A percentile compares a stretch with the other conserved stretches of the same genome.
Conservation (phyloP, 2,797 vertebrate species). For the Chiroxiphia lanceolata region DNA sequence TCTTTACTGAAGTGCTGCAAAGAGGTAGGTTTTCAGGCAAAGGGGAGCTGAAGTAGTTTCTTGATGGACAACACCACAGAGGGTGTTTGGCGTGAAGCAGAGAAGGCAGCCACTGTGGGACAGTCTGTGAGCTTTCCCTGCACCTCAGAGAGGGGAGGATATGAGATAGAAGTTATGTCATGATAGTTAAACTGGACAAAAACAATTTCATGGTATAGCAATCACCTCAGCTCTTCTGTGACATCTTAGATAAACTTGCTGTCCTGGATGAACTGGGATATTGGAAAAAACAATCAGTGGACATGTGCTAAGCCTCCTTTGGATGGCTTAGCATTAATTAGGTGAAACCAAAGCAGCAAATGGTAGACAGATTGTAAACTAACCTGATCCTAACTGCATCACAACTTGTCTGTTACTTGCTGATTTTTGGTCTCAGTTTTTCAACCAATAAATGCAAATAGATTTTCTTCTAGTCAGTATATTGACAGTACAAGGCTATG, state of each 20-base stretch:
- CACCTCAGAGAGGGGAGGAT: fast-evolving
- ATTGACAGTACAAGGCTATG: background rate
- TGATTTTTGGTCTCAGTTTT: background rate
- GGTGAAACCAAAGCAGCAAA: background rate
- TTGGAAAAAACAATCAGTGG: background rate
- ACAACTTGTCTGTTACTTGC: background rate
- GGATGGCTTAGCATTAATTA: background rate
- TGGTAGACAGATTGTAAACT: background rate
- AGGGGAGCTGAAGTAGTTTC: background rate
- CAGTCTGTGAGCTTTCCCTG: background rate
- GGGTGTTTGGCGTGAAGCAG: background rate
- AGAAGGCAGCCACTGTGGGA: fast-evolving
- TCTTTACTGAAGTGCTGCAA: background rate
- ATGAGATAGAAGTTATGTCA: fast-evolving
- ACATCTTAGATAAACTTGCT: background rate
- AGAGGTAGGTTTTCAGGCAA: background rate
- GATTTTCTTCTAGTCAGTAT: background rate
- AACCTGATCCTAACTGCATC: background rate
- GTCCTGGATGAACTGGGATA: background rate
- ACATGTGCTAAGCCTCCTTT: background rate
- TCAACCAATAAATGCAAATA: background rate
- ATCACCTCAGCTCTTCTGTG: background rate
- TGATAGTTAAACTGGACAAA: background rate
- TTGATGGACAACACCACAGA: background rate
- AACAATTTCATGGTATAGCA: background rate